Base-by-base conservation (phyloP, 2,888 invertebrate species). In the Cheilosia urbana region DNA sequence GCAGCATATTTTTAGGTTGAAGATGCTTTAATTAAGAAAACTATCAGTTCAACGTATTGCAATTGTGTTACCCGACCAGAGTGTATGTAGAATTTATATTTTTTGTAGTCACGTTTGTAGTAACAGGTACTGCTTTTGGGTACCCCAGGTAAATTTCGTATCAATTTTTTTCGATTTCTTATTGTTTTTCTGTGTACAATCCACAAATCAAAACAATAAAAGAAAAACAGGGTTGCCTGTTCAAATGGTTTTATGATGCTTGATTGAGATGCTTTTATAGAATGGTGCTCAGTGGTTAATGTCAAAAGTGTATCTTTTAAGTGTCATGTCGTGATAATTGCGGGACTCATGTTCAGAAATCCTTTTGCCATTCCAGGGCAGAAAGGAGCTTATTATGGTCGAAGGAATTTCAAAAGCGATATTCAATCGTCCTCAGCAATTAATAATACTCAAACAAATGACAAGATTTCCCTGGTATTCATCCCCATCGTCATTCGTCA, bases 161-260 rank as follows among this genome's bases (percentile, higher is more conserved):
- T 37, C 3, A 9, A 9, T 21, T n/a, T 34, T 6, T 34, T 34
- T 6, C 24, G 4, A 17, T n/a, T 11, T 68, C 15, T 17, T 49
- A 42, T 65, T 40, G 24, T 21, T 47, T 27, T 58, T 47, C n/a
- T 63, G 17, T 34, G 63, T 69, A 79, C 57, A 53, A 60, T 79
- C 71, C 79, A 71, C 75, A 71, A 79, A 53, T 76, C 66, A 63
- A 63, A 63, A 66, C 30, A 60, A 45, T 17, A 19, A 55, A 17
- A 27, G 2, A 9, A 49, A 19, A 1, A 24, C 51, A 21, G 9
- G 6, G 6, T 19, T 62, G 30, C 65, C 11, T 63, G 49, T 62
- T 45, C 27, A 37, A 73, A 45, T n/a, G 37, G 62, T 68, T 72
- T 66, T 21, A 11, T 58, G 45, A 13, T 17, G 5, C n/a, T n/a